A percentile compares a stretch with the other conserved stretches of the same genome.
phyloP scores from a whole-genome alignment of 2,113 vertebrate species.

The Oceanites oceanicus region DNA sequence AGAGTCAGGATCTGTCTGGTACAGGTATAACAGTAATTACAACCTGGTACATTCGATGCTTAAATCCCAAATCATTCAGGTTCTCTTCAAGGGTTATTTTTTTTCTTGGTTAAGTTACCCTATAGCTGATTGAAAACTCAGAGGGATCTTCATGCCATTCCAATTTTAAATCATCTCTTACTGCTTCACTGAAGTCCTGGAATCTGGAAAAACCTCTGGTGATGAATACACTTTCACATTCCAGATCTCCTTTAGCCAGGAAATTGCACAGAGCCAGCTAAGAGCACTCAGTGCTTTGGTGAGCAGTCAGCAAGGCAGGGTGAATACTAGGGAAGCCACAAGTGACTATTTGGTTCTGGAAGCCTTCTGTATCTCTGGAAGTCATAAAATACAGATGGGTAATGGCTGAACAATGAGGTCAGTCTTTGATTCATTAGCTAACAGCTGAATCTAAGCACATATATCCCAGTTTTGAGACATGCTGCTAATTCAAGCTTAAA shows the following conservation, averaged over 20 bases:
- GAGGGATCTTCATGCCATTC: not conserved
- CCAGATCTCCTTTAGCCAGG: slow-evolving; percentile 48
- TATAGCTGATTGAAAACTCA: not conserved
- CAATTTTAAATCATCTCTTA: slow-evolving; percentile 33
- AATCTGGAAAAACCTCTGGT: slow-evolving; percentile 50
- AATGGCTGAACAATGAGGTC: slow-evolving; percentile 17
- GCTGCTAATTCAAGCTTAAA: slow-evolving; percentile 1
- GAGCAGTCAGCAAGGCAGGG: not conserved
- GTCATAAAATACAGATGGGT: slow-evolving; percentile 55
- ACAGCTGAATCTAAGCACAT: not conserved
- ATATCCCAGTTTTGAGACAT: not conserved
- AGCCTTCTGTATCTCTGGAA: slow-evolving; percentile 27
- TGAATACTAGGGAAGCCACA: slow-evolving; percentile 2
- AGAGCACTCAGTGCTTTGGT: not conserved
- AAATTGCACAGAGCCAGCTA: slow-evolving; percentile 35
- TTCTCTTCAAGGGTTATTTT: not conserved
- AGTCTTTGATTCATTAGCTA: slow-evolving; percentile 31
- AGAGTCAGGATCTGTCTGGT: not conserved
- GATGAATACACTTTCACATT: slow-evolving; percentile 48
- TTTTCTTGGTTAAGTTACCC: not conserved
- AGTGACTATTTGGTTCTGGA: slow-evolving; percentile 23
- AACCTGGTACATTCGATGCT: not conserved
- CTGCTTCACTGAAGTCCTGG: slow-evolving; percentile 37
- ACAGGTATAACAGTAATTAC: not conserved
- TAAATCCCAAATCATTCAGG: not conserved